These are phyloP conservation scores for Lepus europaeus DNA, from an alignment of 2,113 vertebrate genomes.

Conservation along the genomic window DNA sequence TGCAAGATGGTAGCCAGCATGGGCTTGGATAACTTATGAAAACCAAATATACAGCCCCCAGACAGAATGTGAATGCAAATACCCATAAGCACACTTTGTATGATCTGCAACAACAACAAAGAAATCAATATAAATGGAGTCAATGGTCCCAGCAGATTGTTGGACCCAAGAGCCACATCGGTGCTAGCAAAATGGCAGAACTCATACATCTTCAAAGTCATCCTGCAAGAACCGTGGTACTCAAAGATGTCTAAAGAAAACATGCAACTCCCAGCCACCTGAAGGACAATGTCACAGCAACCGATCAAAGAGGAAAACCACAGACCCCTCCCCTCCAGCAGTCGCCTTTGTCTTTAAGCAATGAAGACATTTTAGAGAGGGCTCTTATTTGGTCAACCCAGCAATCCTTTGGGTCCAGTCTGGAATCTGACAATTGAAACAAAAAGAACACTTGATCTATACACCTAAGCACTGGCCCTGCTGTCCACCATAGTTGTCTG, in stretches of 20 bases:
- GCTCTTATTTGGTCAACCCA: conserved; percentile 47
- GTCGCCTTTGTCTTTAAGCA: conserved; percentile 63
- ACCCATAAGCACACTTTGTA: conserved; percentile 93
- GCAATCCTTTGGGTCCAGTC: conserved; percentile 38
- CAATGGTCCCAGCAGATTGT: conserved; percentile 91
- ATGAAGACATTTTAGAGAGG: conserved; percentile 78
- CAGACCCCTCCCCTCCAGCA: background rate
- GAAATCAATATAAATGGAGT: conserved; percentile 79
- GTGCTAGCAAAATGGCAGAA: conserved; percentile 73
- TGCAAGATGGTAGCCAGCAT: background rate
- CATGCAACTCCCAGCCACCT: no score
- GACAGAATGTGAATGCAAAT: conserved; percentile 94
- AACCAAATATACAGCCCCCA: conserved; percentile 96
- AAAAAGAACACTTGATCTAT: background rate
- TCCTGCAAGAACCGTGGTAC: conserved; percentile 89
- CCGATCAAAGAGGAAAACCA: no score
- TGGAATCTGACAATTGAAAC: background rate
- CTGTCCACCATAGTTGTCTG: background rate
- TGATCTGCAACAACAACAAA: conserved; percentile 91
- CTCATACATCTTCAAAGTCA: conserved; percentile 85
- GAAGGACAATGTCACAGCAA: no score
- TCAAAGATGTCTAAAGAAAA: conserved; percentile 85
- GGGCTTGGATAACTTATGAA: conserved; percentile 93
- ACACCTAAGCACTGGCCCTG: conserved; percentile 22
- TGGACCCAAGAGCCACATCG: conserved; percentile 84